A percentile compares a stretch with the other conserved stretches of the same genome.
Conservation (phyloP, 2,888 invertebrate species). For the Trypoxylon attenuatum region DNA sequence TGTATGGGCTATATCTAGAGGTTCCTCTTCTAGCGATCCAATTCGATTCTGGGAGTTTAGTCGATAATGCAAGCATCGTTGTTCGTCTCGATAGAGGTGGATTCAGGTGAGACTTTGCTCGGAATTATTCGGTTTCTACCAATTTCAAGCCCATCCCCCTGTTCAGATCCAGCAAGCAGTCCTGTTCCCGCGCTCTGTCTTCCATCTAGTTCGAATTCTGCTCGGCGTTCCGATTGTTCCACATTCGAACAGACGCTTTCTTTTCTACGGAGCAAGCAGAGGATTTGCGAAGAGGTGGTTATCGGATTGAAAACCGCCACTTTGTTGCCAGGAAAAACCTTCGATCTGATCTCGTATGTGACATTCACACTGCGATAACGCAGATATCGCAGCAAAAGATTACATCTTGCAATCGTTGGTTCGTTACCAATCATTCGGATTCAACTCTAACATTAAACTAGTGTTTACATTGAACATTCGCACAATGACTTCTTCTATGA, state of each 20-base stretch:
- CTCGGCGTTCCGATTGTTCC: conserved; percentile 6
- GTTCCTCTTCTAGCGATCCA: conserved; percentile 13
- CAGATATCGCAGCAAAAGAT: no score
- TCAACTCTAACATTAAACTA: no score
- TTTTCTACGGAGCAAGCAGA: conserved; percentile 10
- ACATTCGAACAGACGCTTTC: conserved; percentile 31
- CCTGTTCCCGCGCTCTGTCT: conserved; percentile 5
- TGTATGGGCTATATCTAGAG: conserved; percentile 11
- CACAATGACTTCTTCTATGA: no score
- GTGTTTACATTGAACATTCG: no score
- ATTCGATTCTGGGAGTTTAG: conserved; percentile 36
- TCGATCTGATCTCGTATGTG: conserved; percentile 8
- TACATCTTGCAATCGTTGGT: no score
- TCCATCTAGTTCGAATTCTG: not conserved
- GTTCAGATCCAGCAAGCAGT: not conserved
- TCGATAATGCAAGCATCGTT: conserved; percentile 51
- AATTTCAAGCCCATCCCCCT: conserved; percentile 53
- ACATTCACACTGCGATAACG: no score
- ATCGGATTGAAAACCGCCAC: conserved; percentile 29
- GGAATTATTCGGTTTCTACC: conserved; percentile 56
- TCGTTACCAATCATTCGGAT: no score
- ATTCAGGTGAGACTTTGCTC: conserved; percentile 34
- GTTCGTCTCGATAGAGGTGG: conserved; percentile 33
- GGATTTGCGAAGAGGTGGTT: conserved; percentile 40
- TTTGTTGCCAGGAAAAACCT: conserved; percentile 27